A percentile compares a stretch with the other conserved stretches of the same genome.
Conservation (phyloP, 2,797 vertebrate species). For the Hoplostethus atlanticus region DNA sequence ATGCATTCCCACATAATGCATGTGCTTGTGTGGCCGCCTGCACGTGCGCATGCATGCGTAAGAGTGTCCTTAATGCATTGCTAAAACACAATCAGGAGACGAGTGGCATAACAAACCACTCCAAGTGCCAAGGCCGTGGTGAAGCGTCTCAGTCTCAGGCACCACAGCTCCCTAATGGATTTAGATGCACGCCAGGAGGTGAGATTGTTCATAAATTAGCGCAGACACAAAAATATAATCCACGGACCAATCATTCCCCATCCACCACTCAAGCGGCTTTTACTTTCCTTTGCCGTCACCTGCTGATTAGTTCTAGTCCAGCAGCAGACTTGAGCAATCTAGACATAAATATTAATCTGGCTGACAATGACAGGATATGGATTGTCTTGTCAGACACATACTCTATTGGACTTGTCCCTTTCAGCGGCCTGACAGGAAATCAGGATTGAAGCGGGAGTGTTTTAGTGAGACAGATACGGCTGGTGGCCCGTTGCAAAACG, state of each 20-base stretch:
- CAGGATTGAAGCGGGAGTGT: slow-evolving; percentile 23
- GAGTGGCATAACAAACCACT: neutral
- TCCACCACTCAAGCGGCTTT: neutral
- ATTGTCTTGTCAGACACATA: slow-evolving; percentile 64
- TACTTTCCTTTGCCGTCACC: slow-evolving; percentile 4
- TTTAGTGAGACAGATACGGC: slow-evolving; percentile 39
- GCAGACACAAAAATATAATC: slow-evolving; percentile 2
- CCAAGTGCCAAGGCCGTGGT: slow-evolving; percentile 8
- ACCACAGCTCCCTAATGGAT: slow-evolving; percentile 14
- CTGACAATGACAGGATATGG: slow-evolving; percentile 48
- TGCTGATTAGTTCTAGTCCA: slow-evolving; percentile 21
- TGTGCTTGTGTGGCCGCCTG: neutral
- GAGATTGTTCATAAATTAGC: neutral
- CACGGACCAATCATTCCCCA: neutral
- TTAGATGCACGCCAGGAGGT: slow-evolving; percentile 12
- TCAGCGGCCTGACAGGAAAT: slow-evolving; percentile 44
- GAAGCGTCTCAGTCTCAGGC: slow-evolving; percentile 8
- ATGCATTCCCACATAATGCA: neutral
- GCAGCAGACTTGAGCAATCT: slow-evolving; percentile 17
- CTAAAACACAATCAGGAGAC: slow-evolving; percentile 16
- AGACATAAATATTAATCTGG: slow-evolving; percentile 44
- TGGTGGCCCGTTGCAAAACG: slow-evolving; percentile 43
- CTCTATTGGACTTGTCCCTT: slow-evolving; percentile 46
- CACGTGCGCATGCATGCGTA: neutral
- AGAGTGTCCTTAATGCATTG: slow-evolving; percentile 18